Evolutionary conservation across 1,140 invertebrate species (phyloP), one percentile per base, ranked within the genome.

Genomic region (Radopholus similis): DNA sequence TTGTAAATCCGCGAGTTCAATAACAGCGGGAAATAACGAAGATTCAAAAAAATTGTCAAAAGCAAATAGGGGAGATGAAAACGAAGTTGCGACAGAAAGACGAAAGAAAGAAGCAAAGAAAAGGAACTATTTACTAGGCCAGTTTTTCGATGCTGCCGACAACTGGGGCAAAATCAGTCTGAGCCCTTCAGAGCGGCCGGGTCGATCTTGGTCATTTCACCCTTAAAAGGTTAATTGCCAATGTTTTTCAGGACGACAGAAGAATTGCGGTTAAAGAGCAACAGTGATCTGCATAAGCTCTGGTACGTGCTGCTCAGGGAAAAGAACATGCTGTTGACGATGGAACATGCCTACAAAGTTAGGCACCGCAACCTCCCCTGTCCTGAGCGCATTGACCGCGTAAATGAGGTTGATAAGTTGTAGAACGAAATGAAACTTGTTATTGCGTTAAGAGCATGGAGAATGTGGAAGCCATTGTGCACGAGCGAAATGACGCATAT

Each of bases 251-350:
- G 59, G 95, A 89, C 84, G 70, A 83, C 86, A 47, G 93, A 95
- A 77, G 95, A 98, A 84, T 84, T 98, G 30, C 86, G 95, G 78
- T 88, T 96, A 35, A 97, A 97, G 85, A 94, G 91, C 56, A 98
- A 96, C 83, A 86, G 88, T 54, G 95, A 99, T 85, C 87, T 98
- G 49, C 95, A 99, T 78, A 96, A 98, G 86, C 85, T 98, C 62
- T 99, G 95, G 95, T 96, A 89, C 86, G 87, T 98, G 28, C 85
- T 98, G 60, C 83, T 97, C 26, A 99, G 97, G 85, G 95, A 98
- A 85, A 85, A 88, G 64, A 99, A 99, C 83, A 95, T 97, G 93
- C 85, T 99, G 5, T 83, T 94, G 53, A 97, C 95, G 18, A 95
- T 97, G 94, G 90, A 96, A 85, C 86, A 91, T 66, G 89, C 89